Base-by-base conservation (phyloP, 2,113 vertebrate genomes). In the Capricornis sumatraensis region DNA sequence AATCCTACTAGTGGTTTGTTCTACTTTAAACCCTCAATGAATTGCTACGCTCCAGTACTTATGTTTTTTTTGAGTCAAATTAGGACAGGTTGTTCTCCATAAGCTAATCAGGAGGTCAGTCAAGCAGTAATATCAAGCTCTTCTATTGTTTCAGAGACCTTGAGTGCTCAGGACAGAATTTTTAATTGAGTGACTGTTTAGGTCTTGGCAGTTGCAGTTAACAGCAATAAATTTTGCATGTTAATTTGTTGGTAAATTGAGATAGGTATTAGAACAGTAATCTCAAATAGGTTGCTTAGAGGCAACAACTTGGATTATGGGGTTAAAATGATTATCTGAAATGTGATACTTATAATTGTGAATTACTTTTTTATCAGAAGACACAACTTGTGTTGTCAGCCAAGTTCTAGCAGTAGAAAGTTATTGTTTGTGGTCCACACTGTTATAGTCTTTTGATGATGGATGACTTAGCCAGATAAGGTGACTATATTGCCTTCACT, bases 311-410 rank as follows among this genome's bases (percentile, higher is more conserved):
- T 60, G 21, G n/a, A 81, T 82, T 57, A 14, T 52, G 12, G 40
- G 25, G 13, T 78, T 92, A 57, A 71, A 94, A 87, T 67, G 40
- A 62, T 81, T 87, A 53, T 86, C 78, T 89, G 52, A 92, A 67
- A 87, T 15, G 12, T 67, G 45, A 10, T 50, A 33, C 36, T 91
- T 88, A n/a, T 87, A 87, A 85, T 58, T 8, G 4, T 87, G n/a
- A 62, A 74, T 81, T 67, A 57, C 89, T 82, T 83, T 95, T 95
- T 95, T 82, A 82, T 53, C n/a, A 71, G 67, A 89, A 95, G 27
- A 3, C 74, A n/a, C 15, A 91, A 60, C 15, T 2, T 64, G 5
- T 89, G 13, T 71, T 58, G 28, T 84, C 40, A 40, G 60, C 43
- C 47, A 92, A 55, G 21, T 86, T 85, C 14, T 85, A 64, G 52